Conservation (phyloP, 2,797 vertebrate genomes). For the Carduelis carduelis region DNA sequence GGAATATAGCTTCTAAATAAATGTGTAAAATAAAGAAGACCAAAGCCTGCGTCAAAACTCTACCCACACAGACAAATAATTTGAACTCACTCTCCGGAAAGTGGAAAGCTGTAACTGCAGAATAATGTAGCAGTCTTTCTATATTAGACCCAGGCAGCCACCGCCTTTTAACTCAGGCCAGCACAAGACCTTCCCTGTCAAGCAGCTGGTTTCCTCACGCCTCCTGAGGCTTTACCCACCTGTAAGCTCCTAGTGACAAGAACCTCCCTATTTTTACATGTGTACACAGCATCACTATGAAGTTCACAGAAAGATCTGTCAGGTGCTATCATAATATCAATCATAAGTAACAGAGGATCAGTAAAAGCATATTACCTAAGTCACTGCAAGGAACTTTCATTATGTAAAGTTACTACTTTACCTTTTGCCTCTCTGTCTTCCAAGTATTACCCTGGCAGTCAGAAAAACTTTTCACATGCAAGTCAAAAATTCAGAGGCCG, state of each 20-base stretch:
- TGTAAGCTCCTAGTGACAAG: neutral
- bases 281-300: neutral
- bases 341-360: neutral
- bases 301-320: neutral
- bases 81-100: neutral
- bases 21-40: neutral
- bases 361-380: neutral
- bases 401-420: neutral
- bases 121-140: neutral
- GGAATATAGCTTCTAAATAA: neutral
- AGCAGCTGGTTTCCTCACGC: neutral
- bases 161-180: neutral
- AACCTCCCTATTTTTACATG: neutral
- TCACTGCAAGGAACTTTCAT: neutral
- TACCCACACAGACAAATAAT: neutral
- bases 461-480: conserved; percentile 38
- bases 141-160: neutral
- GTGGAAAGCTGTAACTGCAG: neutral
- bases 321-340: neutral
- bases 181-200: neutral
- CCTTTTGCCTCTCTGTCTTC: neutral
- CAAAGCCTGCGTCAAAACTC: neutral
- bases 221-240: neutral
- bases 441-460: neutral
- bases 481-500: neutral